Base-by-base conservation (phyloP, 1,140 invertebrate genomes). In the Vanessa atalanta region DNA sequence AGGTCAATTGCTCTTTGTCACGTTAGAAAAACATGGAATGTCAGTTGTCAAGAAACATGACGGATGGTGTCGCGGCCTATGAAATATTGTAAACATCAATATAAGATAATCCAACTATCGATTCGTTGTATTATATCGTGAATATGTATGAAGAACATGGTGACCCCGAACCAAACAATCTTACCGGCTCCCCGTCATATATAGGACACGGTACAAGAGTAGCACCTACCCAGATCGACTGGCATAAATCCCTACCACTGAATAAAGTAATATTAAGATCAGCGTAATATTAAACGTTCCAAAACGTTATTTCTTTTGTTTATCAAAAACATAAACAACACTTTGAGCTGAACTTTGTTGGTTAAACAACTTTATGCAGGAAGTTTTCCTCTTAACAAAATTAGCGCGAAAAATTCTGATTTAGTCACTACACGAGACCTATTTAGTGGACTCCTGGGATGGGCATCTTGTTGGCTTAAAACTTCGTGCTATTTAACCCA, bases 381-480 rank as follows among this genome's bases (percentile, higher is more conserved):
- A 61, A 61, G 26, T 61, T 61, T 37, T 8, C 4, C 57, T 61
- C 57, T 61, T 61, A 61, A 61, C 57, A 61, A 31, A 31, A 61
- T 61, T 61, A 61, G 57, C 53, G 14, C 6, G 57, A 61, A 61
- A 61, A 61, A 61, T 61, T 61, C 23, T 61, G 26, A 61, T 61
- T 37, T 61, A 61, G 57, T 61, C 57, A 57, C 55, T 12, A 11
- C n/a, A 23, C 53, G 20, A 20, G 57, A 20, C 20, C 51, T 8
- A 9, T 61, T 61, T 61, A 61, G 20, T 37, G 31, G 57, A 12
- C 57, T 26, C 31, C 31, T 31, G 57, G 26, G 57, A 61, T 20
- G 15, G 26, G 13, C 14, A 16, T 26, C 57, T 15, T 8, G 23
- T 61, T 61, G 48, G n/a, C 12, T 12, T 12, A n/a, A 61, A 61